Evolutionary conservation across 2,113 vertebrate species (phyloP).

Genomic region (Orcinus orca): DNA sequence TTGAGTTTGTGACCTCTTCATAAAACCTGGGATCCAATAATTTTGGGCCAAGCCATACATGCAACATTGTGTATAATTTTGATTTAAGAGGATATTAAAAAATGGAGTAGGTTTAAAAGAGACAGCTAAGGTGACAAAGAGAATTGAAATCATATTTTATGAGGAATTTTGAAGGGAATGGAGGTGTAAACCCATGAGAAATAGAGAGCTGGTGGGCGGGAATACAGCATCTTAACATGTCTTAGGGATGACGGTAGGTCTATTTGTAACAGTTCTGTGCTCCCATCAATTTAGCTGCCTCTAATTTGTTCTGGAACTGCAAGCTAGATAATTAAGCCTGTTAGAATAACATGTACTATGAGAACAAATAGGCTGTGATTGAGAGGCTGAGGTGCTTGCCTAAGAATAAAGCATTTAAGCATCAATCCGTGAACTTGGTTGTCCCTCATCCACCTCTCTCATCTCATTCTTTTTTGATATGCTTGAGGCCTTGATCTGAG

Average conservation of each 20-base stretch:
- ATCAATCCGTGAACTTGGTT: not conserved
- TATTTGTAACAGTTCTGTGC: not conserved
- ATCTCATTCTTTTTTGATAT: not conserved
- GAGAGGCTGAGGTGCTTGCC: not conserved
- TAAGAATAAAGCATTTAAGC: not conserved
- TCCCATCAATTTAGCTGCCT: slow-evolving; percentile 3
- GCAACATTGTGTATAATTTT: not conserved
- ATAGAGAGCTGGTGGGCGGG: not conserved
- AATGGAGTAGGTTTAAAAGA: not conserved
- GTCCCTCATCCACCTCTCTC: not conserved
- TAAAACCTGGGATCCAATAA: not conserved
- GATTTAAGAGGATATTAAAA: not conserved
- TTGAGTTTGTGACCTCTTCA: not conserved
- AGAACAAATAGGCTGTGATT: not conserved
- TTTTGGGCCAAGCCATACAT: not conserved
- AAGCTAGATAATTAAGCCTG: slow-evolving; percentile 41
- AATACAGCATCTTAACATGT: rapidly evolving
- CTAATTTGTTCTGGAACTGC: slow-evolving; percentile 48
- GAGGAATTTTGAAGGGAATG: not conserved
- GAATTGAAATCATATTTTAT: not conserved
- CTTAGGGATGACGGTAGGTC: not conserved
- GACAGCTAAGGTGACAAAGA: not conserved
- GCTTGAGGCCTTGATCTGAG: not conserved
- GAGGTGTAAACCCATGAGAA: not conserved
- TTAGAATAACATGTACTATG: not conserved